Evolutionary conservation across 2,888 invertebrate genomes (phyloP).

Genomic region (Oasisia sp.): DNA sequence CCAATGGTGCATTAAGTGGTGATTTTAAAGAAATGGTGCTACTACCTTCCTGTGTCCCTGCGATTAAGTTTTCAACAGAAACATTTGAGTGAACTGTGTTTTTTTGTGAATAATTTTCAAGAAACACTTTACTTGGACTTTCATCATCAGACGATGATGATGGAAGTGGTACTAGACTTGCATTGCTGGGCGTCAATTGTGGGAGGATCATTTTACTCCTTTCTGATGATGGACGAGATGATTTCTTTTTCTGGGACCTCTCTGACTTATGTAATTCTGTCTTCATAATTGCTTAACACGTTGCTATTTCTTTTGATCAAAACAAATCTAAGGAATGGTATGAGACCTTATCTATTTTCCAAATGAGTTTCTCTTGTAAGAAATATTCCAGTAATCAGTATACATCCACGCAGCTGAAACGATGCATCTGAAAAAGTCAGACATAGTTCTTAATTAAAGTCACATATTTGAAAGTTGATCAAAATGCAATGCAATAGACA

Average conservation of each 20-base stretch:
- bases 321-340: too few species aligned
- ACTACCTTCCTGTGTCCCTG: background rate
- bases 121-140: background rate
- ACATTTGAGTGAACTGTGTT: background rate
- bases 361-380: too few species aligned
- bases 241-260: conserved; percentile 4
- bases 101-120: background rate
- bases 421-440: too few species aligned
- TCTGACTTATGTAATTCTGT: background rate
- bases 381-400: too few species aligned
- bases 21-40: background rate
- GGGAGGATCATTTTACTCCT: background rate
- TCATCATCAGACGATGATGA: background rate
- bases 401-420: too few species aligned
- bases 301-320: too few species aligned
- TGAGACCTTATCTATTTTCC: too few species aligned
- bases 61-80: background rate
- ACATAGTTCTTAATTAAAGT: too few species aligned
- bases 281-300: background rate
- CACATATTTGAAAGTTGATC: too few species aligned
- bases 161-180: background rate
- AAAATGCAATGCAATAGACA: too few species aligned
- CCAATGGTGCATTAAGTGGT: background rate
- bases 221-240: background rate
- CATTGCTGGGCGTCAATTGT: background rate